Percentiles rank a stretch among this genome's conserved stretches.
Conservation (phyloP, 1,140 invertebrate genomes). For the Aradophagus sp. region DNA sequence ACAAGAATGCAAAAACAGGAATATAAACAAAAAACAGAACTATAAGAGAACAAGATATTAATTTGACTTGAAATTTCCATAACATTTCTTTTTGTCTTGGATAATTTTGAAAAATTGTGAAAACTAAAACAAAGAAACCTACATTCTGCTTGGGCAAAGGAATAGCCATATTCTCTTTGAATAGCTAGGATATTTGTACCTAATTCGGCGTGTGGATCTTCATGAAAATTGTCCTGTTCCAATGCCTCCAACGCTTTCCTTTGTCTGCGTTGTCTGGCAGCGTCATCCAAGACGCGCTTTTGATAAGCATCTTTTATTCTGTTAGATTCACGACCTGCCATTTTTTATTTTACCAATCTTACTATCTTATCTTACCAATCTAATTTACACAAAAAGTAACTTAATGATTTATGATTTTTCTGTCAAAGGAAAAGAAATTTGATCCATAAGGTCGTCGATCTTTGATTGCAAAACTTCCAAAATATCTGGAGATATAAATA, state of each 20-base stretch:
- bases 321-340: slow-evolving; percentile 83
- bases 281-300: slow-evolving; percentile 90
- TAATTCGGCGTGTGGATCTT: slow-evolving; percentile 97
- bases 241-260: slow-evolving; percentile 94
- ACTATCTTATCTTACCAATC: slow-evolving; percentile 7
- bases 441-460: slow-evolving; percentile 97
- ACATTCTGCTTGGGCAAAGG: slow-evolving; percentile 44
- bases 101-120: slow-evolving; percentile 20
- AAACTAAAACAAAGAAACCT: slow-evolving; percentile 47
- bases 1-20: too few species aligned
- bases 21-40: too few species aligned
- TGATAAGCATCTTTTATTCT: slow-evolving; percentile 86
- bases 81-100: slow-evolving; percentile 6
- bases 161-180: slow-evolving; percentile 46
- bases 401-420: slow-evolving; percentile 79
- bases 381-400: slow-evolving; percentile 8
- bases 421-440: slow-evolving; percentile 90
- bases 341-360: too few species aligned
- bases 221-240: slow-evolving; percentile 98
- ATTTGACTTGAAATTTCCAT: neutral
- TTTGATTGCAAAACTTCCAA: slow-evolving; percentile 90
- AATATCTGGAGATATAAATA: slow-evolving; percentile 96
- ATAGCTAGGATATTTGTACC: slow-evolving; percentile 72
- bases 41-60: too few species aligned
- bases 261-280: slow-evolving; percentile 86